A percentile compares a stretch with the other conserved stretches of the same genome.
Conservation (phyloP, 2,888 invertebrate species). For the Stenoptilia bipunctidactyla region DNA sequence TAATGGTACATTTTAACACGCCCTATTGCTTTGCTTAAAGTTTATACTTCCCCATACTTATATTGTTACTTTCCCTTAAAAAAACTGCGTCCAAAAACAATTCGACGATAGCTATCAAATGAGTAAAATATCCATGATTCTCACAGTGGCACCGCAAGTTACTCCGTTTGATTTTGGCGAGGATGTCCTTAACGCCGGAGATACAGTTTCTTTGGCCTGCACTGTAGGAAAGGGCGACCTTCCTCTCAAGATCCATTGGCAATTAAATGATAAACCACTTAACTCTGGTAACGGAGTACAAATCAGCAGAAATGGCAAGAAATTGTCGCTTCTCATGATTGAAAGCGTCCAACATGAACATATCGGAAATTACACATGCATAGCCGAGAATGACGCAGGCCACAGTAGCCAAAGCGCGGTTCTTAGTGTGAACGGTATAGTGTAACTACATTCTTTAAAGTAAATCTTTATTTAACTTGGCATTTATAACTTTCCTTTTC, state of each 20-base stretch:
- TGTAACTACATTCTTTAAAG: too few species aligned
- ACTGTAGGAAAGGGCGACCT: conserved; percentile 81
- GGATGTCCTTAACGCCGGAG: conserved; percentile 78
- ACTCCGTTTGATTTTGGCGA: conserved; percentile 76
- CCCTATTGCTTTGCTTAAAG: conserved; percentile 39
- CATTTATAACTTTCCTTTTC: too few species aligned
- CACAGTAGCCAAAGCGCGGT: conserved; percentile 75
- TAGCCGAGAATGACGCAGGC: conserved; percentile 80
- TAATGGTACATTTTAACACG: conserved; percentile 69
- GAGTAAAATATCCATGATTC: background rate
- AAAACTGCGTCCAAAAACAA: too few species aligned
- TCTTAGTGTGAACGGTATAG: conserved; percentile 68
- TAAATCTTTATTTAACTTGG: too few species aligned
- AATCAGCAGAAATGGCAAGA: conserved; percentile 64
- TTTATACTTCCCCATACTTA: conserved; percentile 21
- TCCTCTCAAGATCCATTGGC: conserved; percentile 82
- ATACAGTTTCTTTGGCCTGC: conserved; percentile 77
- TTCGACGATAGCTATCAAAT: too few species aligned
- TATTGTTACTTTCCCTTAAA: background rate
- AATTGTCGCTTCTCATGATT: conserved; percentile 73
- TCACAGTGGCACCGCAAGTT: conserved; percentile 77
- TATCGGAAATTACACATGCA: conserved; percentile 83
- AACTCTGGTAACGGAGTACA: conserved; percentile 64
- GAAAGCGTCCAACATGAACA: conserved; percentile 75
- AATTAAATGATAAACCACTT: conserved; percentile 63